Conservation (phyloP, 2,113 vertebrate species). For the Rhea pennata region DNA sequence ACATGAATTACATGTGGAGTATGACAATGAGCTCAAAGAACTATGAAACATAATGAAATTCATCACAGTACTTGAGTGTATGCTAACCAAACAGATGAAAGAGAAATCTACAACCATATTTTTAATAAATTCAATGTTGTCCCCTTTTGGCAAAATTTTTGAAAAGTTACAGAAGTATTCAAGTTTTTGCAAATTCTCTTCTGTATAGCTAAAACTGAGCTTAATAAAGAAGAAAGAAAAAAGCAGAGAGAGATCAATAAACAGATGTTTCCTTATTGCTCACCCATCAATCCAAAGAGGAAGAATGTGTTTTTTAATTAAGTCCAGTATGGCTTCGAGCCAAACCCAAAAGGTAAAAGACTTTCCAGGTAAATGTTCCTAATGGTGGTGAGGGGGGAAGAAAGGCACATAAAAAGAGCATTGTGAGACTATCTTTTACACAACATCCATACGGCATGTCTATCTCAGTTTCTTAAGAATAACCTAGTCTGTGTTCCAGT, state of each 20-base stretch:
- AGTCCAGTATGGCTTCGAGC: slow-evolving; percentile 95
- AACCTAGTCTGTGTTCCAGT: not conserved
- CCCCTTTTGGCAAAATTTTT: not conserved
- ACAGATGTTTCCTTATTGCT: slow-evolving; percentile 40
- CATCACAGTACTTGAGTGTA: not conserved
- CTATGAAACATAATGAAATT: not conserved
- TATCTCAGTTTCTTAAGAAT: not conserved
- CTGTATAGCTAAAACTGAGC: not conserved
- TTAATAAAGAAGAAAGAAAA: not conserved
- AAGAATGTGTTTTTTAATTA: slow-evolving; percentile 96
- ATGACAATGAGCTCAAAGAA: not conserved
- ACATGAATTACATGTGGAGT: not conserved
- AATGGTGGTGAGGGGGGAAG: not conserved
- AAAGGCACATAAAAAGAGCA: not conserved
- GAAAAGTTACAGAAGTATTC: not conserved
- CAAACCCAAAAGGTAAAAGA: slow-evolving; percentile 96
- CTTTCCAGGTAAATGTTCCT: slow-evolving; percentile 95
- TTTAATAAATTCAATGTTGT: not conserved
- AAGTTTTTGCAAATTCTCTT: not conserved
- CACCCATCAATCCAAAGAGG: slow-evolving; percentile 98
- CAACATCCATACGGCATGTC: not conserved
- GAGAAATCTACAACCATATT: not conserved
- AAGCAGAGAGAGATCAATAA: not conserved
- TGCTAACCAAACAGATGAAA: not conserved
- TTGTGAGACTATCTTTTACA: too few relatives aligned